A percentile compares a stretch with the other conserved stretches of the same genome.
phyloP scores from a whole-genome alignment of 1,140 invertebrate species.

The Drosophila mayri region DNA sequence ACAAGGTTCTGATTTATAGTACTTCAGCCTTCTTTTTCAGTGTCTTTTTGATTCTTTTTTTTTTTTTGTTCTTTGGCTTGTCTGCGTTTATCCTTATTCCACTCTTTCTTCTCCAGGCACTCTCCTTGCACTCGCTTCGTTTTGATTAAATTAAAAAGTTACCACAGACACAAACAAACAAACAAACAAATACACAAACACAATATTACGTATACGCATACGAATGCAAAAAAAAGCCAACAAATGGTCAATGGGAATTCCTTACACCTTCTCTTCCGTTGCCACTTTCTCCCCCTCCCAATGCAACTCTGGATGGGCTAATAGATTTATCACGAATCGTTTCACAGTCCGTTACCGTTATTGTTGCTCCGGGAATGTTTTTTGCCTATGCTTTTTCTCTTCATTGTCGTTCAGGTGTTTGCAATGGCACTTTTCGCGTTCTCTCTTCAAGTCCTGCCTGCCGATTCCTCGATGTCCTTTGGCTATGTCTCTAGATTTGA shows the following conservation, averaged over 20 bases:
- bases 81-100: constrained; percentile 36
- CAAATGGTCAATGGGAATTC: constrained; percentile 23
- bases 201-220: constrained; percentile 3
- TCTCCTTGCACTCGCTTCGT: constrained; percentile 42
- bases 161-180: constrained; percentile 29
- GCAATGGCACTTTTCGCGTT: not conserved
- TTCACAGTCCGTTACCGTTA: constrained; percentile 49
- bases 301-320: constrained; percentile 40
- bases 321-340: constrained; percentile 65
- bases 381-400: not conserved
- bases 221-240: constrained; percentile 18
- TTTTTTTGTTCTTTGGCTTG: not conserved
- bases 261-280: not conserved
- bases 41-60: not conserved
- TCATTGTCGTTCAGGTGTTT: constrained; percentile 26
- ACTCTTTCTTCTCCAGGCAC: not conserved
- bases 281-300: not conserved
- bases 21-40: not conserved
- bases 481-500: not conserved
- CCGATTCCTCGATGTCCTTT: not conserved
- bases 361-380: constrained; percentile 12
- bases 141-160: constrained; percentile 69
- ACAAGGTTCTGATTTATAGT: not conserved
- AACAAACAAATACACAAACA: constrained; percentile 5
- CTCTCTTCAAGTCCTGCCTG: not conserved